Evolutionary conservation across 23 tunicate genomes (phyloP).

Genomic region (Trididemnum clinides): DNA sequence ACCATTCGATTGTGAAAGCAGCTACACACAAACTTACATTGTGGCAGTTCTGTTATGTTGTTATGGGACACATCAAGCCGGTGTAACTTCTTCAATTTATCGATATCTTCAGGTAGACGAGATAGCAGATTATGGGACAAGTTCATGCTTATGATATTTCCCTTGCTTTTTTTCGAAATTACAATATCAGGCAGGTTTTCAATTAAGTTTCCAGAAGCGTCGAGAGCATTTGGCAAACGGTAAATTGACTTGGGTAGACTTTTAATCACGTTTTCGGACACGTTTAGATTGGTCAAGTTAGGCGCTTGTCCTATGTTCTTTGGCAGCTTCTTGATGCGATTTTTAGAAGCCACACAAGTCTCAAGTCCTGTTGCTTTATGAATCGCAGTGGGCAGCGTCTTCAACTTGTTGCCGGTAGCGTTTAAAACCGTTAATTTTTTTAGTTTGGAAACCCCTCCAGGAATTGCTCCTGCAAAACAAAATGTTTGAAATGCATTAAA

Average conservation of each 20-base stretch:
- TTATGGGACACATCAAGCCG: conserved; percentile 64
- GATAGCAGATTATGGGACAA: conserved; percentile 68
- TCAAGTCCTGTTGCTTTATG: conserved; percentile 91
- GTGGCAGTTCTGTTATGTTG: conserved; percentile 44
- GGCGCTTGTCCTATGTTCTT: conserved; percentile 87
- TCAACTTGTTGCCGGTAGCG: conserved; percentile 76
- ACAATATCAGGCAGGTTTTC: conserved; percentile 71
- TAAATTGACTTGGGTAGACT: conserved; percentile 93
- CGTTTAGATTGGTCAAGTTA: conserved; percentile 69
- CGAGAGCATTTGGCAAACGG: conserved; percentile 67
- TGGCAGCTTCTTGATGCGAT: conserved; percentile 87
- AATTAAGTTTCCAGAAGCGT: conserved; percentile 84
- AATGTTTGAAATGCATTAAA: no score
- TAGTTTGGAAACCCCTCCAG: conserved; percentile 66
- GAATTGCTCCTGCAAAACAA: conserved; percentile 67
- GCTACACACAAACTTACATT: no score
- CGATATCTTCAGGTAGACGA: conserved; percentile 73
- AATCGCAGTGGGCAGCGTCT: conserved; percentile 80
- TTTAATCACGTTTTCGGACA: conserved; percentile 81
- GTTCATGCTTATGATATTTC: conserved; percentile 68
- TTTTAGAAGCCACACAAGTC: conserved; percentile 73
- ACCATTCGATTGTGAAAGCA: no score
- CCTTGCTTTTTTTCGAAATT: conserved; percentile 83
- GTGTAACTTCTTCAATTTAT: conserved; percentile 58
- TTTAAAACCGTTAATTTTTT: conserved; percentile 68